Base-by-base conservation (phyloP, 2,797 vertebrate genomes). In the Mycteria americana region DNA sequence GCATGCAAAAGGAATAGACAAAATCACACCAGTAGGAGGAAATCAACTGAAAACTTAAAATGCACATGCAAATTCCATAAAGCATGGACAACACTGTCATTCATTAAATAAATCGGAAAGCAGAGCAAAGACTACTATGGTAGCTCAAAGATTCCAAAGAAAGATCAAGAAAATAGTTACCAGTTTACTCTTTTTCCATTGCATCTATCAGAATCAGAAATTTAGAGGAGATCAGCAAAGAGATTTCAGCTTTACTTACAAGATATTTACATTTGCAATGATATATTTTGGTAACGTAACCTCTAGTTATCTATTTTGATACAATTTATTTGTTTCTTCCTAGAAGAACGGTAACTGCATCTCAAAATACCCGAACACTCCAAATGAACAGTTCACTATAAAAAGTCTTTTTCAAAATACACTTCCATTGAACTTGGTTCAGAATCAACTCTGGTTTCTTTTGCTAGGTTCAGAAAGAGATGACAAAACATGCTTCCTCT, bases 171-270 rank as follows among this genome's bases (percentile, higher is more conserved):
- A 85, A 89, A 92, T 92, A 93, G 57, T 97, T 97, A 96, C 95
- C 94, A 92, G 64, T 72, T 96, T 95, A 92, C 28, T 94, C 94
- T 96, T 96, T 95, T 95, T 96, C 96, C 94, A 94, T 88, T 96
- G 93, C 96, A 96, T 96, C 95, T 96, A 97, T 92, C 68, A 78
- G 94, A 91, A 95, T 89, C 43, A 95, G 82, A 97, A 95, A 95
- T 89, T 77, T 91, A 94, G 68, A 96, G 35, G 54, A 57, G 41
- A 94, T 89, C 86, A 97, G 93, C 43, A 94, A 91, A 79, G 9
- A 31, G 24, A 75, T 72, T 73, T 91, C 28, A 75, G 30, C 45
- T 93, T 95, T 80, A 75, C 23, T 77, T 27, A 89, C 45, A 77
- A 80, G 19, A 48, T 30, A 53, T 60, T 89, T 85, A 68, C 15